Evolutionary conservation across 2,797 vertebrate genomes (phyloP), one percentile per base, ranked within the genome.

Genomic region (Morus bassanus): DNA sequence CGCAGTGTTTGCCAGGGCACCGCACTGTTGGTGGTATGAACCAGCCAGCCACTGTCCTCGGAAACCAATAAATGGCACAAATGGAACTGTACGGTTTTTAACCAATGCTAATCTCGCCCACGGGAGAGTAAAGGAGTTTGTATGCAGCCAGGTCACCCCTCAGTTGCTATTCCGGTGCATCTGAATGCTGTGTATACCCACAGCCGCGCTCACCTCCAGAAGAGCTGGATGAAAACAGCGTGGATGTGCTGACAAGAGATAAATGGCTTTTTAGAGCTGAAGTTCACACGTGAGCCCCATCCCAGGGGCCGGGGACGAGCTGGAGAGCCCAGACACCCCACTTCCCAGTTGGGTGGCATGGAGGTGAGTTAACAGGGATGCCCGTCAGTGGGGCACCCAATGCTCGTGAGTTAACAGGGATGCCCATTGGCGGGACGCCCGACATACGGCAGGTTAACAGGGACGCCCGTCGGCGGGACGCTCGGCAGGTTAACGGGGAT

Each of bases 111-210:
- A 21, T 46, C 48, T 25, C 2, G 28, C 10, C 22, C 69, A 2
- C 8, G n/a, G 17, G 18, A 27, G 7, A 9, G 2, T 30, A 3
- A 14, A 4, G 11, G 64, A 70, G 73, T 39, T 43, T 2, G 10
- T 13, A 15, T 18, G 0, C 17, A 19, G 31, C n/a, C 35, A 0
- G 1, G 28, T 22, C 67, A 8, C 30, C 22, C 16, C 67, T 24
- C 13, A 1, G 46, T 3, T 17, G 3, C 6, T 1, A 27, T 12
- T n/a, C 28, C 70, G 2, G 46, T 1, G 4, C 57, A 3, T 2
- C 37, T 1, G 2, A 30, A 16, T 5, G 6, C 51, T 6, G 28
- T 13, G 0, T 1, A 2, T 1, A 5, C 46, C 56, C 28, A 3
- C 60, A 24, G 41, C 46, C 27, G 21, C 17, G 39, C 87, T 68